phyloP scores from a whole-genome alignment of 2,888 invertebrate genomes.

The Ichneumoninae sp. region DNA sequence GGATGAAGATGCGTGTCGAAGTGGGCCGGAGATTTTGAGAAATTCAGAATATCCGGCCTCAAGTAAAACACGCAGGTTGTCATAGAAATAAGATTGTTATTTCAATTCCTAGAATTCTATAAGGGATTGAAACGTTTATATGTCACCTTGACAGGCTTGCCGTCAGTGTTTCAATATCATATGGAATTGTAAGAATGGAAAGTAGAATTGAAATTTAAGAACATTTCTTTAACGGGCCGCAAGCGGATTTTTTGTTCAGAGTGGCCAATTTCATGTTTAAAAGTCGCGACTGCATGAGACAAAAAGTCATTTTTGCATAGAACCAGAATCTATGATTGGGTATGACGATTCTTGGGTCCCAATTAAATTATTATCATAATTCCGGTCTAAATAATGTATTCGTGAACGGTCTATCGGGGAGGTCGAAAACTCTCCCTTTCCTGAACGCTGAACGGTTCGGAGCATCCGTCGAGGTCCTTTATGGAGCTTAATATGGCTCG shows the following conservation, averaged over 20 bases:
- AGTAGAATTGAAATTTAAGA: too few species aligned
- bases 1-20: not conserved
- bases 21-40: too few species aligned
- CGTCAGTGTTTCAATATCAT: too few species aligned
- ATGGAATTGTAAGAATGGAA: too few species aligned
- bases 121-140: too few species aligned
- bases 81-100: too few species aligned
- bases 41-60: too few species aligned
- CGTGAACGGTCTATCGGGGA: not conserved
- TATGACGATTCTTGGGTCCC: not conserved
- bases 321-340: not conserved
- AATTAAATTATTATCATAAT: not conserved
- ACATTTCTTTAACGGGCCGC: too few species aligned
- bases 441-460: constrained; percentile 18
- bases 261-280: not conserved
- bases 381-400: not conserved
- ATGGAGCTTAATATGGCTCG: constrained; percentile 56
- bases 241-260: too few species aligned
- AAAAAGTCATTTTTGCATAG: not conserved
- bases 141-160: too few species aligned
- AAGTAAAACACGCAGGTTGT: too few species aligned
- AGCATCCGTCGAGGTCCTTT: constrained; percentile 45
- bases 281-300: not conserved
- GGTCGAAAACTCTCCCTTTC: not conserved
- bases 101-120: too few species aligned